These are phyloP conservation scores for Scolanthus callimorphus DNA, from an alignment of 92 coral and sea anemone genomes.

Conservation along the genomic window DNA sequence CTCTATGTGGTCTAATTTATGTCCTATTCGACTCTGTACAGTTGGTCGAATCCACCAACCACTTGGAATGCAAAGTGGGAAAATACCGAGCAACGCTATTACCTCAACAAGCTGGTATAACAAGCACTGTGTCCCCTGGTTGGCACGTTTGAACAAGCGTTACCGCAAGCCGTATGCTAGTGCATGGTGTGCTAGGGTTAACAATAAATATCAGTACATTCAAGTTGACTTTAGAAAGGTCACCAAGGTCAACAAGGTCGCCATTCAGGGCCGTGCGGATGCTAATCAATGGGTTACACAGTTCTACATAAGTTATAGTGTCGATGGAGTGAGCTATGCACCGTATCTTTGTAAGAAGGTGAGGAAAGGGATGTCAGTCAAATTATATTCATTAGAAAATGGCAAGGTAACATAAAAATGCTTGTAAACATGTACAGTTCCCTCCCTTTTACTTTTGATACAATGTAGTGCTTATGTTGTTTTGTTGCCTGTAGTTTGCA, in stretches of 20 bases:
- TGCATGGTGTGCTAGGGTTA: slow-evolving; percentile 79
- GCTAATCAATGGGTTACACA: slow-evolving; percentile 72
- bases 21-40: no score
- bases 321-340: slow-evolving; percentile 62
- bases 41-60: slow-evolving; percentile 52
- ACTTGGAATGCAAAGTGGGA: slow-evolving; percentile 65
- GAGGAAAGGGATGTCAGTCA: no score
- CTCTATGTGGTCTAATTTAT: no score
- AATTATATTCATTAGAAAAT: no score
- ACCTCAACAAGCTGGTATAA: slow-evolving; percentile 62
- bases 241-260: slow-evolving; percentile 54
- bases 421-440: no score
- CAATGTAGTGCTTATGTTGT: no score
- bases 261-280: slow-evolving; percentile 76
- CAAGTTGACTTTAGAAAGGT: slow-evolving; percentile 47
- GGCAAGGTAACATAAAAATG: no score
- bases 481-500: no score
- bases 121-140: slow-evolving; percentile 65
- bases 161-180: slow-evolving; percentile 50
- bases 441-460: no score
- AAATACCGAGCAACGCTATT: slow-evolving; percentile 61
- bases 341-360: slow-evolving; percentile 67
- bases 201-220: slow-evolving; percentile 71
- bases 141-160: slow-evolving; percentile 61
- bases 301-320: slow-evolving; percentile 59